phyloP scores from a whole-genome alignment of 2,113 vertebrate genomes.

The Vidua chalybeata region DNA sequence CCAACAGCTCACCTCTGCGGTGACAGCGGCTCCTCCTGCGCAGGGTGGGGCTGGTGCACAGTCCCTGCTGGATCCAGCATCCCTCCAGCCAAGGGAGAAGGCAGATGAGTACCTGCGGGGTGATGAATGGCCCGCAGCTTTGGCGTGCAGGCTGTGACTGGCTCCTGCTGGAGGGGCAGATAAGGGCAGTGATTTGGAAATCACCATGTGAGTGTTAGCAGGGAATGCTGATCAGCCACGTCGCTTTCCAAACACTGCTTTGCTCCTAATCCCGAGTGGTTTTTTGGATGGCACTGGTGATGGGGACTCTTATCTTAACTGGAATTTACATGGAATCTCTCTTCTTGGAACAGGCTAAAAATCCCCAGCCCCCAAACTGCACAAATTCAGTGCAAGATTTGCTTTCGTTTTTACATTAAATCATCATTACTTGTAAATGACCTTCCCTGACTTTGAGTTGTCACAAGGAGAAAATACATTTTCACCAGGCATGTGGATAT shows the following conservation, averaged over 20 bases:
- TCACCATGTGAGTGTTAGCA: neutral
- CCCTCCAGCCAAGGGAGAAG: neutral
- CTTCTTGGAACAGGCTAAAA: neutral
- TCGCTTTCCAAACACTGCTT: neutral
- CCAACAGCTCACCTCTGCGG: neutral
- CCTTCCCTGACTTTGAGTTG: neutral
- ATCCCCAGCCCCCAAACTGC: neutral
- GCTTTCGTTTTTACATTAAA: neutral
- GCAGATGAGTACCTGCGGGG: fast-evolving
- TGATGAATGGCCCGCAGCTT: neutral
- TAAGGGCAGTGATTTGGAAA: neutral
- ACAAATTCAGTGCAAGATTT: neutral
- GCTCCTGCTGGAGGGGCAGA: neutral
- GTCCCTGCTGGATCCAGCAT: fast-evolving
- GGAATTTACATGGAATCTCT: neutral
- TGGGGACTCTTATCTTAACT: neutral
- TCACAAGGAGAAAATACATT: neutral
- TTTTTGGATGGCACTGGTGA: neutral
- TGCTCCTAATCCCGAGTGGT: neutral
- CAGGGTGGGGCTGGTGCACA: neutral
- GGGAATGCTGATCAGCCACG: neutral
- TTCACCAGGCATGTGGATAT: neutral
- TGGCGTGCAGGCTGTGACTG: neutral
- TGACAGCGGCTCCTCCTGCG: neutral
- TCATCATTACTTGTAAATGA: neutral